A percentile compares a stretch with the other conserved stretches of the same genome.
phyloP scores from a whole-genome alignment of 2,113 vertebrate genomes.

The Daphoenositta chrysoptera region DNA sequence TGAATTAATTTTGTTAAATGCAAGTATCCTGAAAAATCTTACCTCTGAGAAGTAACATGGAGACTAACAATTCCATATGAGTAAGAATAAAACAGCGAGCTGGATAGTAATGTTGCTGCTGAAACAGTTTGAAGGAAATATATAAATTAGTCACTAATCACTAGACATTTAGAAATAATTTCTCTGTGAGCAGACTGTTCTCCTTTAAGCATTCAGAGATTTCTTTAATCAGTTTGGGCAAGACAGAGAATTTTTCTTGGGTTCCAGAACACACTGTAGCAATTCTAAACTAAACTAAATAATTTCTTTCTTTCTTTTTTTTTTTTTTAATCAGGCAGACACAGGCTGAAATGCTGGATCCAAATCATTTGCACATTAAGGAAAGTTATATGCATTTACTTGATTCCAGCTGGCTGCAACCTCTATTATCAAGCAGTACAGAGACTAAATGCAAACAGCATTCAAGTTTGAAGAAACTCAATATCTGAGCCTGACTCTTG shows the following conservation, averaged over 20 bases:
- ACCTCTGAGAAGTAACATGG: neutral
- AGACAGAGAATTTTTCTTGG: neutral
- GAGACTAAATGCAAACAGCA: neutral
- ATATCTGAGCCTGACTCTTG: neutral
- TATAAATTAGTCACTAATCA: neutral
- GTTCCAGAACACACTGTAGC: neutral
- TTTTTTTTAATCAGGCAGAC: neutral
- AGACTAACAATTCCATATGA: neutral
- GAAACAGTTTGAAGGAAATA: neutral
- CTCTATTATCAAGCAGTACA: neutral
- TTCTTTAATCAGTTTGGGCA: neutral
- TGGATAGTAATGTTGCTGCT: neutral
- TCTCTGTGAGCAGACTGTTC: neutral
- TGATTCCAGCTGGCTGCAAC: neutral
- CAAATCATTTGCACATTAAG: neutral
- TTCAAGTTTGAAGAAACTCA: neutral
- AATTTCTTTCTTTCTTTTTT: neutral
- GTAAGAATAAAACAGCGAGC: neutral
- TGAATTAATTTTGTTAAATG: neutral
- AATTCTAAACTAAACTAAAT: neutral
- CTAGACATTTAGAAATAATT: neutral
- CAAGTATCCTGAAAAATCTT: neutral
- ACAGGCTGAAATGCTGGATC: neutral
- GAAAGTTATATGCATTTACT: neutral
- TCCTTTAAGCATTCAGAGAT: neutral